Percentiles rank a stretch among this genome's conserved stretches.
phyloP scores from a whole-genome alignment of 1,140 invertebrate species.

The Phenacoccus solenopsis region DNA sequence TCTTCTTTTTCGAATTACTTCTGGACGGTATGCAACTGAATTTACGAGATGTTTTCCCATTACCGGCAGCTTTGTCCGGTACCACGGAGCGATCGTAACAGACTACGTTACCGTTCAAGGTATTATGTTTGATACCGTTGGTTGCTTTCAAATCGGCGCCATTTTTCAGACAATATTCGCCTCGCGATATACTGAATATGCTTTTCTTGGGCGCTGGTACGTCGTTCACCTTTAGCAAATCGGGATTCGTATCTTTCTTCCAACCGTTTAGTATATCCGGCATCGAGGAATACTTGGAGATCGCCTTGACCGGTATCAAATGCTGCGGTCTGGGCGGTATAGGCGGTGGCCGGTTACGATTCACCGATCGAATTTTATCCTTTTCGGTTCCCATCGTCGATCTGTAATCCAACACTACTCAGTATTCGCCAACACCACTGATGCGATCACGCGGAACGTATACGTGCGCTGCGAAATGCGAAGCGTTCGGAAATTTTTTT shows the following conservation, averaged over 20 bases:
- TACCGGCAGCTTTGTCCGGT: neutral
- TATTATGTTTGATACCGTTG: neutral
- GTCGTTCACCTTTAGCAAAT: neutral
- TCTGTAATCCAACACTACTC: too few species aligned
- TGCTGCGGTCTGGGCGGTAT: slow-evolving; percentile 57
- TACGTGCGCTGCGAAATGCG: neutral
- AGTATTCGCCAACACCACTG: too few species aligned
- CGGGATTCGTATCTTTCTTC: neutral
- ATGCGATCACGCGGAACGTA: neutral
- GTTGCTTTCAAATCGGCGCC: neutral
- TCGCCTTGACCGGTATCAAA: slow-evolving; percentile 50
- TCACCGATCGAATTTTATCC: neutral
- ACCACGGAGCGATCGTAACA: neutral
- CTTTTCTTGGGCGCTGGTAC: neutral
- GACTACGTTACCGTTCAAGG: neutral
- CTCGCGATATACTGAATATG: neutral
- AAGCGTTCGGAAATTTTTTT: neutral
- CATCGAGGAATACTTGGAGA: slow-evolving; percentile 37
- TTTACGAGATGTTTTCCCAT: neutral
- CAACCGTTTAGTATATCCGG: neutral
- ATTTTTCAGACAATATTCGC: neutral
- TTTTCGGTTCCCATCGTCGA: neutral
- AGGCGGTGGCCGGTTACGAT: slow-evolving; percentile 40
- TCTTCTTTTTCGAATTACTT: slow-evolving; percentile 10
- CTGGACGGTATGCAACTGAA: neutral